Base-by-base conservation (phyloP, 2,113 vertebrate genomes). In the Riparia riparia region DNA sequence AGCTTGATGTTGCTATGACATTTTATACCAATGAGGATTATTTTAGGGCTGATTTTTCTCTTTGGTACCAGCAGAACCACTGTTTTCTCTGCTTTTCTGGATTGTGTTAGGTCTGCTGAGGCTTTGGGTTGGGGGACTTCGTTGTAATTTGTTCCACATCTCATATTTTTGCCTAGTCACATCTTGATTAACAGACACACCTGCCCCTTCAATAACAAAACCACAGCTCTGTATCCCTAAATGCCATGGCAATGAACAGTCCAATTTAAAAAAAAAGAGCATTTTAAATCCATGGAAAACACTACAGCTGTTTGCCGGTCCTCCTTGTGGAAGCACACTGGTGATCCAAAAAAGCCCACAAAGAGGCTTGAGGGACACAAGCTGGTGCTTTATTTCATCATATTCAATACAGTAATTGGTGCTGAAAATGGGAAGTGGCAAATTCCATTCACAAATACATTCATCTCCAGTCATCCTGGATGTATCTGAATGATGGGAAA, bases 161-260 rank as follows among this genome's bases (percentile, higher is more conserved):
- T 92, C 49, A 5, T 50, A 53, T 93, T 92, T 96, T 92, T 95
- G 45, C 32, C 51, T 74, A 72, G 56, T 90, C 64, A 71, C 19
- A 53, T 61, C 45, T 79, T 86, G 74, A 89, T 94, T 96, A 95
- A 74, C 41, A 90, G 60, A 65, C 45, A 49, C 37, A 28, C 32
- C 21, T 11, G 7, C 10, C 7, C 37, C n/a, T 93, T 87, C 61
- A 89, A 31, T 65, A 89, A 85, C 37, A 81, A 93, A 94, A 47
- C 0, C 17, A 51, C 63, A 58, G n/a, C 25, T 34, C 51, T 89
- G 3, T 12, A 90, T n/a, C 13, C n/a, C 25, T 68, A 90, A 86
- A 79, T 71, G n/a, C 85, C 86, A 69, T 58, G 65, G 64, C 56
- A 93, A 16, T 49, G 51, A 95, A 51, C 53, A 68, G 92, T 63